phyloP scores from a whole-genome alignment of 2,113 vertebrate species.

The Alouatta palliata region DNA sequence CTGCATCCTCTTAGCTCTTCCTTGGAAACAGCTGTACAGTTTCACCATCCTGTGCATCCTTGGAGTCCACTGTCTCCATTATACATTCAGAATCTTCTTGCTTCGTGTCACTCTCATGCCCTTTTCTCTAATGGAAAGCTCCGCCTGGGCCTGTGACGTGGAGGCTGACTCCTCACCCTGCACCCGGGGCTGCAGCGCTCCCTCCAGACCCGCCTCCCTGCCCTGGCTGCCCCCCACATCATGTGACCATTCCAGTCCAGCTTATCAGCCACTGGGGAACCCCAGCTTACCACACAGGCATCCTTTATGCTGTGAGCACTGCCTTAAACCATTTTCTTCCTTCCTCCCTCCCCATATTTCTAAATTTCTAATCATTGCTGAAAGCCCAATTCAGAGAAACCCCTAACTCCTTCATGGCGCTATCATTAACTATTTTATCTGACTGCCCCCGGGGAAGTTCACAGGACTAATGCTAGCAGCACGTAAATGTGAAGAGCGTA shows the following conservation, averaged over 20 bases:
- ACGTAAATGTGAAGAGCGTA: accelerated
- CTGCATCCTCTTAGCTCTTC: not conserved
- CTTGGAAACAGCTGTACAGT: not conserved
- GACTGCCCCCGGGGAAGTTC: accelerated
- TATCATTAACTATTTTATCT: not conserved
- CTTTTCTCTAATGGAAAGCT: not conserved
- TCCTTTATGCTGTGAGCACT: accelerated
- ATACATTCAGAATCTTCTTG: not conserved
- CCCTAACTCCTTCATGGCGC: accelerated
- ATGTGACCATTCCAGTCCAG: accelerated
- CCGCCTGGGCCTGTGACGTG: accelerated
- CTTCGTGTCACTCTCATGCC: accelerated
- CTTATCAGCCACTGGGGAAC: not conserved
- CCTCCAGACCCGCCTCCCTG: not conserved
- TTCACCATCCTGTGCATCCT: accelerated
- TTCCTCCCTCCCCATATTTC: not conserved
- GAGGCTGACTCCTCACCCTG: accelerated
- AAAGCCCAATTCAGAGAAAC: not conserved
- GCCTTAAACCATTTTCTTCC: accelerated
- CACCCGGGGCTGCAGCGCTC: accelerated
- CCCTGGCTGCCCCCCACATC: not conserved
- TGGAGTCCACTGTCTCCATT: accelerated
- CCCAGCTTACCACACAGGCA: accelerated
- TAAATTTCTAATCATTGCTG: not conserved
- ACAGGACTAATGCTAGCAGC: not conserved